Base-by-base conservation (phyloP, 2,797 vertebrate genomes). In the Myioborus miniatus region DNA sequence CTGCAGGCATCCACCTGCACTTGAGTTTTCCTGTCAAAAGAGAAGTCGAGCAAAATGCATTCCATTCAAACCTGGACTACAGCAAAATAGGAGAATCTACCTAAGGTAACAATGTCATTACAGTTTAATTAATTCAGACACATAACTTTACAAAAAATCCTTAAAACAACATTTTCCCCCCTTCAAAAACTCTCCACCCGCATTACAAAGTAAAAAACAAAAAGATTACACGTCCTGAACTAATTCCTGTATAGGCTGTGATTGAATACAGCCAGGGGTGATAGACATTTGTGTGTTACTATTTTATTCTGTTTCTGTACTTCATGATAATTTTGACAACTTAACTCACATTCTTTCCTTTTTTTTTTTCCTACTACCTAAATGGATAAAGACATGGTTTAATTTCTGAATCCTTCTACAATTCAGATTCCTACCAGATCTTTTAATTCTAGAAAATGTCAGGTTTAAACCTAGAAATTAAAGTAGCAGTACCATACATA, bases 381-480 rank as follows among this genome's bases (percentile, higher is more conserved):
- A 55, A 11, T 36, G 27, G 41, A 60, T 1, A 0, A 6, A 74
- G 29, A 67, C 2, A 8, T 3, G 6, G 15, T 27, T 70, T 77
- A 62, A 58, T 81, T 88, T 44, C 44, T 44, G 67, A 30, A 44
- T 59, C 26, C 16, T 70, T 52, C 36, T 50, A 27, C 43, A 58
- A 69, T 39, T 69, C 60, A 70, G 16, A 85, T 55, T 78, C 22
- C 21, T 70, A 19, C 4, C 9, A 76, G 32, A 76, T 52, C 20
- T 37, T 68, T 72, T 50, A 70, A 62, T 37, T 81, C 19, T 68
- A 71, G 91, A 94, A 90, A 41, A 34, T 10, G 27, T 68, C 65
- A 83, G 17, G 55, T 43, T 82, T 55, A 64, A 84, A 81, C 6
- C 2, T 26, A 79, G 65, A 62, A 46, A 75, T 63, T 19, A 65